Percentiles rank a stretch among this genome's conserved stretches.
phyloP scores from a whole-genome alignment of 2,113 vertebrate genomes.

The Lampris incognitus region DNA sequence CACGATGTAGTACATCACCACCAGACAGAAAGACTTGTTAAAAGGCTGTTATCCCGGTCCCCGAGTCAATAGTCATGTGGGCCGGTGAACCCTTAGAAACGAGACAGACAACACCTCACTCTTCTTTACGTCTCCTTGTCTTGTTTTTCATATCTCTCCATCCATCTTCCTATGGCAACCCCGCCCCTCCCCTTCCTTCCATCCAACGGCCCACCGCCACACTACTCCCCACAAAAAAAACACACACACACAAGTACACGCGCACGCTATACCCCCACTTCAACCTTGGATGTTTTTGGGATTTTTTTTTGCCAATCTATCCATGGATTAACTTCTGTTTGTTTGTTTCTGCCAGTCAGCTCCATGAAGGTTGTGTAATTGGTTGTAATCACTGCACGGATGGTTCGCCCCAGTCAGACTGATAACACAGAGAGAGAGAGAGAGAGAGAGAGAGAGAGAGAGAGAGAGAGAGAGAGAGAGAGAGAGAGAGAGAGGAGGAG shows the following conservation, averaged over 20 bases:
- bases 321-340: constrained; percentile 39
- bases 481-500: constrained; percentile 6
- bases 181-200: neutral
- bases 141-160: too few relatives aligned
- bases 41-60: too few relatives aligned
- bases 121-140: too few relatives aligned
- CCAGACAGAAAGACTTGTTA: too few relatives aligned
- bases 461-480: constrained; percentile 4
- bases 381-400: constrained; percentile 47
- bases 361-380: constrained; percentile 60
- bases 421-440: constrained; percentile 2
- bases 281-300: too few relatives aligned
- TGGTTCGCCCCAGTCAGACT: constrained; percentile 12
- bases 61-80: too few relatives aligned
- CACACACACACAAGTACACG: neutral
- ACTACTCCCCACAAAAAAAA: neutral
- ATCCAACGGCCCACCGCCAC: neutral
- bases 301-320: neutral
- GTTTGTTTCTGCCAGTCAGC: constrained; percentile 41
- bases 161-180: constrained; percentile 12
- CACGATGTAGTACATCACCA: too few relatives aligned
- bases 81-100: too few relatives aligned
- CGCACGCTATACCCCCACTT: neutral
- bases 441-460: neutral
- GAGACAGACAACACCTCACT: too few relatives aligned